phyloP scores from a whole-genome alignment of 1,140 invertebrate genomes.

The Asobara japonica region DNA sequence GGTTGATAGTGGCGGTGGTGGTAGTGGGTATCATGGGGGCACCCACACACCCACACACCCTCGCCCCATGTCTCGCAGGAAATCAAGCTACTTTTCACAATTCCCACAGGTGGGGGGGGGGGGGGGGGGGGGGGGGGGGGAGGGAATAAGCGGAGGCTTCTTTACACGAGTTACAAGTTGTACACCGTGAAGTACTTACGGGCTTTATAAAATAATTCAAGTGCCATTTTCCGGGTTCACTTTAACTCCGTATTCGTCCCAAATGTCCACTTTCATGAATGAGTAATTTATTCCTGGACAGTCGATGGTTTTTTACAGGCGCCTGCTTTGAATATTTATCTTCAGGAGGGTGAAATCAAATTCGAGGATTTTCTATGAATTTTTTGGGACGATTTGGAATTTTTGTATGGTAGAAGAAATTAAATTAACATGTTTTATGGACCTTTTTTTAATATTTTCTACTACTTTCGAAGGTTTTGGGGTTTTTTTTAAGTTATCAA shows the following conservation, averaged over 20 bases:
- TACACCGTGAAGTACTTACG: not conserved
- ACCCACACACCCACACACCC: not conserved
- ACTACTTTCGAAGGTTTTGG: too few relatives aligned
- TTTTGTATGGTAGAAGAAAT: too few relatives aligned
- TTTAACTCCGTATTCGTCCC: not conserved
- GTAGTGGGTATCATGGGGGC: slow-evolving; percentile 12
- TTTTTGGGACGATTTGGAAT: too few relatives aligned
- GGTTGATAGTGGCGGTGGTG: slow-evolving; percentile 10
- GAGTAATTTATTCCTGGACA: not conserved
- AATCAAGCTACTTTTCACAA: slow-evolving; percentile 39
- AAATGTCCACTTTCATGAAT: not conserved
- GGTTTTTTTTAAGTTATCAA: too few relatives aligned
- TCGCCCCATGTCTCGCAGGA: slow-evolving; percentile 35
- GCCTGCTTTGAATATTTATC: too few relatives aligned
- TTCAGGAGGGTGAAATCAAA: too few relatives aligned
- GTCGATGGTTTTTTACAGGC: not conserved
- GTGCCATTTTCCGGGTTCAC: not conserved
- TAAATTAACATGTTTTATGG: too few relatives aligned
- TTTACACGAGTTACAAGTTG: slow-evolving; percentile 6
- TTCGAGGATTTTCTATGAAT: too few relatives aligned
- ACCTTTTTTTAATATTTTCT: too few relatives aligned
- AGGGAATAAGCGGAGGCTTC: not conserved
- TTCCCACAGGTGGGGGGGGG: slow-evolving; percentile 23
- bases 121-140: not conserved
- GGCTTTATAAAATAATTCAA: not conserved